Conservation (phyloP, 2,797 vertebrate species). For the Ambastaia sidthimunki region DNA sequence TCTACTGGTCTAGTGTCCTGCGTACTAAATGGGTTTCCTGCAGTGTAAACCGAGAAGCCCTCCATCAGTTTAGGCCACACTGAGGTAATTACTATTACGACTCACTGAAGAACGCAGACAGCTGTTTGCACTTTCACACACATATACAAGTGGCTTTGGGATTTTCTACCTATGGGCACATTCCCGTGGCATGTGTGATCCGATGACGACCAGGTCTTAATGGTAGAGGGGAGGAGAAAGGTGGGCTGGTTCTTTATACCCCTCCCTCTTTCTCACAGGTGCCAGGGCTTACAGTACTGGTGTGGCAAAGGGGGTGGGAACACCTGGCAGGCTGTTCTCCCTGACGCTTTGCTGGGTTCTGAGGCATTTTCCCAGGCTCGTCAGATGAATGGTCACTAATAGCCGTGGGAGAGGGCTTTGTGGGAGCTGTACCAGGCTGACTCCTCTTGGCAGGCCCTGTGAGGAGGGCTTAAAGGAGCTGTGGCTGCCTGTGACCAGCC, state of each 20-base stretch:
- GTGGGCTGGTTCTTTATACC: conserved; percentile 49
- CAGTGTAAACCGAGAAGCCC: conserved; percentile 67
- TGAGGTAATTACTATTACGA: conserved; percentile 65
- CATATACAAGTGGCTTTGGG: neutral
- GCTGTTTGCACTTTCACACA: conserved; percentile 61
- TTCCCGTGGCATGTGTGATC: neutral
- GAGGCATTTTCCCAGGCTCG: conserved; percentile 91
- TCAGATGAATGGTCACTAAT: conserved; percentile 82
- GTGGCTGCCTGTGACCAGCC: conserved; percentile 74
- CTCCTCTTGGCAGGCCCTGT: conserved; percentile 81
- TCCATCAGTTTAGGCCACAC: conserved; percentile 68
- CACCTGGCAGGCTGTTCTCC: conserved; percentile 84
- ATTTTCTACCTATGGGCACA: neutral
- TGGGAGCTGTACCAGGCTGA: conserved; percentile 78
- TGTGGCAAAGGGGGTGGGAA: conserved; percentile 67
- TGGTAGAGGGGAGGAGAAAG: conserved; percentile 31
- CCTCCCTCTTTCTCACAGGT: conserved; percentile 72
- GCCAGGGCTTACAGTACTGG: conserved; percentile 69
- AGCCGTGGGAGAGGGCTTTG: conserved; percentile 88
- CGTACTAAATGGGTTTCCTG: conserved; percentile 21
- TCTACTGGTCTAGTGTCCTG: neutral
- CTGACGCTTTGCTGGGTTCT: conserved; percentile 78
- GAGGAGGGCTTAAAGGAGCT: conserved; percentile 78
- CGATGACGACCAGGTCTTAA: conserved; percentile 13
- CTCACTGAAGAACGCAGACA: conserved; percentile 68